phyloP scores from a whole-genome alignment of 2,888 invertebrate species.

The Chymomyza procnemis region DNA sequence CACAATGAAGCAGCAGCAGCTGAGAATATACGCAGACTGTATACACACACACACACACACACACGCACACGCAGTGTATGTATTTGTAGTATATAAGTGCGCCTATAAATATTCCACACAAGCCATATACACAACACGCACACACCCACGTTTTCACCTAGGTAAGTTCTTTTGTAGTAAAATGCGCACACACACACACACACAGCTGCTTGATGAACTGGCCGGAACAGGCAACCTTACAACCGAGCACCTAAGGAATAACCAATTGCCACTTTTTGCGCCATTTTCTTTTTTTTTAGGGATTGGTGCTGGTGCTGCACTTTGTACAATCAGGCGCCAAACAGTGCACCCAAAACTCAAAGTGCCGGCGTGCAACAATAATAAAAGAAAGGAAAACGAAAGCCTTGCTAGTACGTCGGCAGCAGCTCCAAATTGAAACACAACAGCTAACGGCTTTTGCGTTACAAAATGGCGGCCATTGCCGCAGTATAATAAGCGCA shows the following conservation, averaged over 20 bases:
- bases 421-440: constrained; percentile 34
- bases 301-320: constrained; percentile 35
- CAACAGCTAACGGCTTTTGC: constrained; percentile 20
- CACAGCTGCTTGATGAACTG: constrained; percentile 45
- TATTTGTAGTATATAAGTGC: background rate
- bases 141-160: constrained; percentile 4
- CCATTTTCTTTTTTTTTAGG: too few relatives aligned
- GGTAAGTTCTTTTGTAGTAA: constrained; percentile 48
- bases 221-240: constrained; percentile 60
- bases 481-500: background rate
- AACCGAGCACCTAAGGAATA: constrained; percentile 41
- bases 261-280: background rate
- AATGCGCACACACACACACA: too few relatives aligned
- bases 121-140: constrained; percentile 1
- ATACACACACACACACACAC: constrained; percentile 25
- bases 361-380: constrained; percentile 24
- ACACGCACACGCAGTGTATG: constrained; percentile 40
- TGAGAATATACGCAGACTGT: background rate
- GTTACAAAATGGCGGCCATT: constrained; percentile 14
- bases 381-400: constrained; percentile 7
- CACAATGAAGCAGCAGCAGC: constrained; percentile 63
- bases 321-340: constrained; percentile 62
- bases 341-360: constrained; percentile 22
- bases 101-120: constrained; percentile 13
- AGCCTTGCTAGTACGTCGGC: background rate